Evolutionary conservation across 1,140 invertebrate genomes (phyloP).

Genomic region (Zeugodacus cucurbitae): DNA sequence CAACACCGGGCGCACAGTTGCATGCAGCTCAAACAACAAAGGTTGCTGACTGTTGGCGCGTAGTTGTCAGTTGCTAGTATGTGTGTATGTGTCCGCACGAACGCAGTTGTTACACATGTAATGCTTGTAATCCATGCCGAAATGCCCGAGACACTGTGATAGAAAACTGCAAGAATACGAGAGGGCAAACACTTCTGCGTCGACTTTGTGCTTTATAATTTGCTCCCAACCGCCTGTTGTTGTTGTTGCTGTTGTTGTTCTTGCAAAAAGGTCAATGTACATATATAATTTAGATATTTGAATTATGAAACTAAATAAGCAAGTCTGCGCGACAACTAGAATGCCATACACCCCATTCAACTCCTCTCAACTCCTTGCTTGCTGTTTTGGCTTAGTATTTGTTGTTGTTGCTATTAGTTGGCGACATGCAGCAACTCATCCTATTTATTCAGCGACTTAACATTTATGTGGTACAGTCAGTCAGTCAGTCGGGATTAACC

Average conservation of each 20-base stretch:
- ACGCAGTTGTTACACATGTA: neutral
- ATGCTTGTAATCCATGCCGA: neutral
- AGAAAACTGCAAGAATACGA: neutral
- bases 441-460: neutral
- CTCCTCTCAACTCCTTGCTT: neutral
- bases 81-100: neutral
- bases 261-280: neutral
- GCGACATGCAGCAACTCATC: neutral
- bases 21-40: neutral
- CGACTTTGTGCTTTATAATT: too few species aligned
- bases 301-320: constrained; percentile 13
- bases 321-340: neutral
- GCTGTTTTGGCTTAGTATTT: neutral
- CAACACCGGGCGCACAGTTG: neutral
- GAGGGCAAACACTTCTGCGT: neutral
- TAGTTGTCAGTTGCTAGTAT: neutral
- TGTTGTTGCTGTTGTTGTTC: neutral
- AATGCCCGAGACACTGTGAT: neutral
- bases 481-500: neutral
- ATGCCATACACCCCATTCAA: neutral
- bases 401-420: neutral
- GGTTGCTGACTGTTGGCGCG: neutral
- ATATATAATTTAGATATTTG: constrained; percentile 7
- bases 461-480: neutral
- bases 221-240: neutral